phyloP scores from a whole-genome alignment of 2,888 invertebrate genomes.

The Parnassius orleans region DNA sequence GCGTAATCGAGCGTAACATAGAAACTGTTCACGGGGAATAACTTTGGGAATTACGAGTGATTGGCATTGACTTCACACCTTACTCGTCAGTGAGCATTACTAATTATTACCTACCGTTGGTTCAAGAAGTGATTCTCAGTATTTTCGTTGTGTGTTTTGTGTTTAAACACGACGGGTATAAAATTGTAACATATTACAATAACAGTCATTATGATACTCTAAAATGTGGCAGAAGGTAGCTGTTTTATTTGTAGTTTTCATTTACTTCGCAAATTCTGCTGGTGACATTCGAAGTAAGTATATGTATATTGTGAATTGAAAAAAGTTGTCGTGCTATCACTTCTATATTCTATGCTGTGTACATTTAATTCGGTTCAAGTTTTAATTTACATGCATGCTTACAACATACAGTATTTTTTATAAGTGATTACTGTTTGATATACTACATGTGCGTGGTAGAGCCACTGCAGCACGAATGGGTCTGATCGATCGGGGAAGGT shows the following conservation, averaged over 20 bases:
- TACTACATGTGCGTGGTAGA: too few relatives aligned
- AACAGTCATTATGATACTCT: conserved; percentile 37
- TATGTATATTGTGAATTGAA: not conserved
- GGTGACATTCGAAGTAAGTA: conserved; percentile 49
- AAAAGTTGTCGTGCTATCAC: too few relatives aligned
- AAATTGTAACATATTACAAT: conserved; percentile 45
- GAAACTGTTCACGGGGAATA: conserved; percentile 28
- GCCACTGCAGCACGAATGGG: too few relatives aligned
- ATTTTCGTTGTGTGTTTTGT: conserved; percentile 38
- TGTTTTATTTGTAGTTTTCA: conserved; percentile 37
- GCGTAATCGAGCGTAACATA: conserved; percentile 34
- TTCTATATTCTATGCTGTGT: too few relatives aligned
- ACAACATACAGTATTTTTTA: too few relatives aligned
- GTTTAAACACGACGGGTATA: conserved; percentile 51
- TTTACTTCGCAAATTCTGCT: conserved; percentile 37
- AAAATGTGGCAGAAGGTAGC: conserved; percentile 57
- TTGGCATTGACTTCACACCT: conserved; percentile 39
- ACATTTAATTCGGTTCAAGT: too few relatives aligned
- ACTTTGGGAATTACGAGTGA: conserved; percentile 26
- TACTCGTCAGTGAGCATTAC: conserved; percentile 34
- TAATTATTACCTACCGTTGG: conserved; percentile 43
- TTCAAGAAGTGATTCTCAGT: conserved; percentile 39
- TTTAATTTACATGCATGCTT: too few relatives aligned
- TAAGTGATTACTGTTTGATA: too few relatives aligned
- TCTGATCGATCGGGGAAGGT: too few relatives aligned